These are phyloP conservation scores for Protobothrops mucrosquamatus DNA, from an alignment of 2,113 vertebrate species.

Conservation along the genomic window DNA sequence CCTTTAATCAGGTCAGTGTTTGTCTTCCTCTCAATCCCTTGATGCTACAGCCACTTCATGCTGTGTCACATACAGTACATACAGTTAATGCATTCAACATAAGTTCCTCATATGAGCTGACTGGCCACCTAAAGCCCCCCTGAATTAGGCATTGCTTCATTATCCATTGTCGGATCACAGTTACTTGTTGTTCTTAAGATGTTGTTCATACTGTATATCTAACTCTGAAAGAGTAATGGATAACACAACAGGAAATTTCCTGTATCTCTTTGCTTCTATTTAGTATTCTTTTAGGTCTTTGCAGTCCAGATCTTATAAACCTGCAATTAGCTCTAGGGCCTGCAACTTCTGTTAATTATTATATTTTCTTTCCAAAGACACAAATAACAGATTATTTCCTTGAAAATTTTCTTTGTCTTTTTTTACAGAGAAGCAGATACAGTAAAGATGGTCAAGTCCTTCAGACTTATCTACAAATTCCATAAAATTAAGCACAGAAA, in stretches of 20 bases:
- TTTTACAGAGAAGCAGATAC: slow-evolving; percentile 46
- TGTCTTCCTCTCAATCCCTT: not conserved
- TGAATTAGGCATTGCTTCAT: not conserved
- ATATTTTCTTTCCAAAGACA: slow-evolving; percentile 34
- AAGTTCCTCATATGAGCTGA: not conserved
- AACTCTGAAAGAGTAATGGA: not conserved
- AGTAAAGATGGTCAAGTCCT: slow-evolving; percentile 47
- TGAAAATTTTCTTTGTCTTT: slow-evolving; percentile 33
- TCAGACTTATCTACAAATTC: slow-evolving; percentile 45
- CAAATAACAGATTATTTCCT: slow-evolving; percentile 44
- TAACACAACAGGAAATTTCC: not conserved
- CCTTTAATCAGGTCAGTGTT: not conserved
- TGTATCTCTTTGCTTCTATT: not conserved
- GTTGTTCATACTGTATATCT: not conserved
- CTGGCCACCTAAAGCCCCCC: too few species aligned
- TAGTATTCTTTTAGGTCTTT: not conserved
- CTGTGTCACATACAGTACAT: not conserved
- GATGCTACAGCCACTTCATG: not conserved
- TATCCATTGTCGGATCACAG: too few species aligned
- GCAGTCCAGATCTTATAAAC: not conserved
- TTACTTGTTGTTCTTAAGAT: not conserved
- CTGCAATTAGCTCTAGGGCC: not conserved
- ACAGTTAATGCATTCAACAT: not conserved
- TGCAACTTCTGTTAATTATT: not conserved
- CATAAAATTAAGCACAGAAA: slow-evolving; percentile 42